These are phyloP conservation scores for Catharus minimus DNA, from an alignment of 2,113 vertebrate species.

Conservation along the genomic window DNA sequence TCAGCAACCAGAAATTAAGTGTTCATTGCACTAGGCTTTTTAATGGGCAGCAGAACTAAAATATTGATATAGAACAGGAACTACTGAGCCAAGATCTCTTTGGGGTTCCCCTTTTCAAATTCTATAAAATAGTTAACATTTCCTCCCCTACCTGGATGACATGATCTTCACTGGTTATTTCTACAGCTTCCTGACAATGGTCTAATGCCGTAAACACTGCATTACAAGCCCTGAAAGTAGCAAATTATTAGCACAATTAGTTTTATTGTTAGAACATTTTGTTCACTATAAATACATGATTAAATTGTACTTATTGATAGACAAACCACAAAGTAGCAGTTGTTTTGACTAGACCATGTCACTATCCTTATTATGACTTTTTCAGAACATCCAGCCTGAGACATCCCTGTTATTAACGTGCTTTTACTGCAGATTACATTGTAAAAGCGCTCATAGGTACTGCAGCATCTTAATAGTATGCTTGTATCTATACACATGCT, in stretches of 20 bases:
- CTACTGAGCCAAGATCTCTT: neutral
- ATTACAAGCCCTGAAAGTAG: slow-evolving; percentile 88
- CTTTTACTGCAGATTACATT: neutral
- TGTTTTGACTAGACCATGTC: neutral
- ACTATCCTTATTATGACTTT: neutral
- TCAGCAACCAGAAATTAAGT: neutral
- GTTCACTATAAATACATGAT: neutral
- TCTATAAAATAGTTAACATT: neutral
- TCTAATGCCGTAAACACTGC: slow-evolving; percentile 92
- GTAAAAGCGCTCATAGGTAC: neutral
- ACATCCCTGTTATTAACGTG: rapidly evolving
- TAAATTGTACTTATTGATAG: neutral
- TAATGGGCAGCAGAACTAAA: neutral
- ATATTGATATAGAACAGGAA: neutral
- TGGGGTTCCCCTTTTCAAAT: neutral
- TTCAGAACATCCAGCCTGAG: neutral
- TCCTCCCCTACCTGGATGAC: slow-evolving; percentile 86
- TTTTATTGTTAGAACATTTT: slow-evolving; percentile 11
- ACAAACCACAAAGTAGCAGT: neutral
- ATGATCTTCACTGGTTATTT: slow-evolving; percentile 96
- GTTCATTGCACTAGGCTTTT: neutral
- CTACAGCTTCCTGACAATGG: slow-evolving; percentile 92
- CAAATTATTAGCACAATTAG: slow-evolving; percentile 44
- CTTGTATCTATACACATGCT: neutral
- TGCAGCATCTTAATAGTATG: neutral